Base-by-base conservation (phyloP, 37 sponge, comb jelly and placozoan genomes). In the Bolinopsis microptera region DNA sequence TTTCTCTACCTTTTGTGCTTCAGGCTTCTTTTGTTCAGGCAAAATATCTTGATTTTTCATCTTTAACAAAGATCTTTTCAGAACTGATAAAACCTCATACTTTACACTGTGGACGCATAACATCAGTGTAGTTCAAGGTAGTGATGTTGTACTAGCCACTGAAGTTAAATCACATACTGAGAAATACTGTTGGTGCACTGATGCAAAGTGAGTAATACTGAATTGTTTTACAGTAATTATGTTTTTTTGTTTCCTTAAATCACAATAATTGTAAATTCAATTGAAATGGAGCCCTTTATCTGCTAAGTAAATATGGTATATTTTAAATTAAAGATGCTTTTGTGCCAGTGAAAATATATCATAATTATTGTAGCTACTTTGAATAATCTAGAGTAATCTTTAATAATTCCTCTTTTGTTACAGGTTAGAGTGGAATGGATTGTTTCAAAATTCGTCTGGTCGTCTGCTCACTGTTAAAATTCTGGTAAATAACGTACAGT, bases 131-230 rank as follows among this genome's bases (percentile, higher is more conserved):
- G 36, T 39, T 41, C 30, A 9, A 5, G 61, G 61, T 27, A 86
- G 90, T 26, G 90, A 86, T 40, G 90, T 86, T 86, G 35, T 86
- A 22, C 48, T 86, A 86, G 90, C 90, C 21, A 38, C 90, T 39
- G 61, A 86, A 26, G 41, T 86, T 35, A 86, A 86, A 27, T 39
- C 41, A n/a, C 61, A 86, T 23, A 33, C 90, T 36, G 41, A 39
- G n/a, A 38, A 86, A n/a, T 86, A 86, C 39, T 86, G 90, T 27
- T 86, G 90, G 90, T 86, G 90, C 31, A 86, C 90, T 86, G 90
- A 86, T 86, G 90, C 90, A 2, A 86, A 86, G 90, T 77, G 1
- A 77, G 80, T 34, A 31, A 27, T 28, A 67, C 18, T 67, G 18
- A 67, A n/a, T n/a, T n/a, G n/a, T n/a, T n/a, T n/a, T n/a, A n/a